Evolutionary conservation across 2,797 vertebrate species (phyloP).

Genomic region (Schizothorax lantsangensis): DNA sequence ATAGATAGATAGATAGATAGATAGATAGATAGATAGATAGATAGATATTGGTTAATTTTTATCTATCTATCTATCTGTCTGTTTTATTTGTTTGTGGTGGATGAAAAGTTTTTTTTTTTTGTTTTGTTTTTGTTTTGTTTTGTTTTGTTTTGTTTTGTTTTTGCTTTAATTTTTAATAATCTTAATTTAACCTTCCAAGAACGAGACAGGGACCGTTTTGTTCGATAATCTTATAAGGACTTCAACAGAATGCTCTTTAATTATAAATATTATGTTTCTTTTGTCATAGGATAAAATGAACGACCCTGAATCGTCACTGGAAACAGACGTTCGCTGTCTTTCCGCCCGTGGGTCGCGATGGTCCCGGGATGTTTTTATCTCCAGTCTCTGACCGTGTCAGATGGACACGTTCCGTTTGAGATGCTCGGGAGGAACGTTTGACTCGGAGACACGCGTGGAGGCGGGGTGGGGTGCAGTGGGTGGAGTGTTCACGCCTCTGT

Average conservation of each 20-base stretch:
- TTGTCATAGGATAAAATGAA: neutral
- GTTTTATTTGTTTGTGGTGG: neutral
- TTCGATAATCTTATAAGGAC: neutral
- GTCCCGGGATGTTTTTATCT: neutral
- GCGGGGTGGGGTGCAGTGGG: constrained; percentile 18
- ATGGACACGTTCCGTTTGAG: constrained; percentile 72
- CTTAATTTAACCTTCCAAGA: neutral
- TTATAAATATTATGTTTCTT: neutral
- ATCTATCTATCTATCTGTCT: too few relatives aligned
- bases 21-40: neutral
- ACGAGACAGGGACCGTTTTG: neutral
- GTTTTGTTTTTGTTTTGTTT: neutral
- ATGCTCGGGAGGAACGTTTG: constrained; percentile 53
- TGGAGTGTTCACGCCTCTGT: constrained; percentile 41
- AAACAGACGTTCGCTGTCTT: neutral
- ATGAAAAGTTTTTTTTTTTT: neutral
- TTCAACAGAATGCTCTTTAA: neutral
- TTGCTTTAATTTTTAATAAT: neutral
- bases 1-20: constrained; percentile 10
- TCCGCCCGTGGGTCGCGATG: neutral
- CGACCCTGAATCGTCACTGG: neutral
- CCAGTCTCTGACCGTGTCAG: constrained; percentile 47
- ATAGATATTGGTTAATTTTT: too few relatives aligned
- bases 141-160: neutral
- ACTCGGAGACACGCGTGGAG: constrained; percentile 16